Conservation (phyloP, 2,797 vertebrate genomes). For the Eulemur coronatus region DNA sequence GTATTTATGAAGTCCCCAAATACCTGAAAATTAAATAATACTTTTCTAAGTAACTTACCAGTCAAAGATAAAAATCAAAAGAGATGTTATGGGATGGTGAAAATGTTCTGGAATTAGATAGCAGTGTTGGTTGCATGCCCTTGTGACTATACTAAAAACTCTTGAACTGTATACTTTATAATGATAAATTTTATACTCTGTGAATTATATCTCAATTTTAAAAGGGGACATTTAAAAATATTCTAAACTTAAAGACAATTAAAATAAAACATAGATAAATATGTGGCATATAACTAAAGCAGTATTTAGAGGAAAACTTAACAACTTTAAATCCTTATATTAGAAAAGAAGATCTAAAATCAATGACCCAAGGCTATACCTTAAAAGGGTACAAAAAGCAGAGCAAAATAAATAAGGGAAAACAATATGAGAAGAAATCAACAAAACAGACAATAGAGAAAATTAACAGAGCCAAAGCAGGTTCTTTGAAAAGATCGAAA, state of each 20-base stretch:
- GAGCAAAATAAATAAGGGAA: not conserved
- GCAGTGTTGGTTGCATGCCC: too few species aligned
- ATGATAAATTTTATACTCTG: not conserved
- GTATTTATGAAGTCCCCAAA: not conserved
- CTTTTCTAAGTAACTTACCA: not conserved
- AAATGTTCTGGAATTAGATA: not conserved
- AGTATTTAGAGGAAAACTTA: not conserved
- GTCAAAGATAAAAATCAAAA: not conserved
- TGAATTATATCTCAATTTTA: not conserved
- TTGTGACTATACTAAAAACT: not conserved
- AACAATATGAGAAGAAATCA: not conserved
- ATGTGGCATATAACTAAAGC: not conserved
- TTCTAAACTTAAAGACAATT: not conserved
- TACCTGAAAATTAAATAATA: not conserved
- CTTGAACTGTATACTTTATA: not conserved
- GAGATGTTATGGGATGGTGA: not conserved
- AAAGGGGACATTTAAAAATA: not conserved
- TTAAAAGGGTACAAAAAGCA: not conserved
- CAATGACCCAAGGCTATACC: not conserved
- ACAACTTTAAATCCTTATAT: not conserved
- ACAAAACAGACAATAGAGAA: not conserved
- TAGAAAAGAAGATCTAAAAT: not conserved
- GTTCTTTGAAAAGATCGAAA: not conserved
- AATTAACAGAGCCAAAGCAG: not conserved
- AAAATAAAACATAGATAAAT: not conserved